phyloP scores from a whole-genome alignment of 2,888 invertebrate species.

The Charanyca ferruginea region DNA sequence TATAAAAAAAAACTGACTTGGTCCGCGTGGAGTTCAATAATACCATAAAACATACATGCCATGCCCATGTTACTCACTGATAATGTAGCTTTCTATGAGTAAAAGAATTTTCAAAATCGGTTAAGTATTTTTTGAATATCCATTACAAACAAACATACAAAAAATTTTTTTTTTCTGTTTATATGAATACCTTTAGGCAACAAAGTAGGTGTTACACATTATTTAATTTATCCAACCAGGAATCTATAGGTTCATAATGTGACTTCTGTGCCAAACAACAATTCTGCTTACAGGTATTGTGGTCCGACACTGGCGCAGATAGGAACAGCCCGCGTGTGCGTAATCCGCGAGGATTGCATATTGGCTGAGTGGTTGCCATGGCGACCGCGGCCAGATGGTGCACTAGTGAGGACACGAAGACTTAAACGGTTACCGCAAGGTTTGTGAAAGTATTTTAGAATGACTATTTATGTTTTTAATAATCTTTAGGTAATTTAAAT shows the following conservation, averaged over 20 bases:
- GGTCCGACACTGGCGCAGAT: constrained; percentile 75
- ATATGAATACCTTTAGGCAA: too few species aligned
- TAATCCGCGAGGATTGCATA: constrained; percentile 89
- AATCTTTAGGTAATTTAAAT: background rate
- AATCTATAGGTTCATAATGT: background rate
- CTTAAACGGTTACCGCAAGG: constrained; percentile 86
- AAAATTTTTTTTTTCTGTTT: too few species aligned
- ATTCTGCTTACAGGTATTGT: constrained; percentile 78
- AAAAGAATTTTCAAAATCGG: too few species aligned
- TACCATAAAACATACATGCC: too few species aligned
- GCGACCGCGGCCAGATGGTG: constrained; percentile 90
- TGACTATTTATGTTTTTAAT: background rate
- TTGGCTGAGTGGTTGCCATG: constrained; percentile 92
- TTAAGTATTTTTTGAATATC: too few species aligned
- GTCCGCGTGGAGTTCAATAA: too few species aligned
- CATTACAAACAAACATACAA: too few species aligned
- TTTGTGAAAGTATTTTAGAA: constrained; percentile 54
- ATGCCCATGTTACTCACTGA: too few species aligned
- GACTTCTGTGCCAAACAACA: background rate
- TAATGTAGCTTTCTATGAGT: too few species aligned
- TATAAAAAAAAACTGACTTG: too few species aligned
- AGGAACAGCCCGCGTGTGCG: constrained; percentile 87
- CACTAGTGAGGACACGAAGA: constrained; percentile 84
- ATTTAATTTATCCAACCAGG: background rate
- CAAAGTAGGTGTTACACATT: background rate